Conservation (phyloP, 2,797 vertebrate genomes). For the Pseudomugil tenellus region DNA sequence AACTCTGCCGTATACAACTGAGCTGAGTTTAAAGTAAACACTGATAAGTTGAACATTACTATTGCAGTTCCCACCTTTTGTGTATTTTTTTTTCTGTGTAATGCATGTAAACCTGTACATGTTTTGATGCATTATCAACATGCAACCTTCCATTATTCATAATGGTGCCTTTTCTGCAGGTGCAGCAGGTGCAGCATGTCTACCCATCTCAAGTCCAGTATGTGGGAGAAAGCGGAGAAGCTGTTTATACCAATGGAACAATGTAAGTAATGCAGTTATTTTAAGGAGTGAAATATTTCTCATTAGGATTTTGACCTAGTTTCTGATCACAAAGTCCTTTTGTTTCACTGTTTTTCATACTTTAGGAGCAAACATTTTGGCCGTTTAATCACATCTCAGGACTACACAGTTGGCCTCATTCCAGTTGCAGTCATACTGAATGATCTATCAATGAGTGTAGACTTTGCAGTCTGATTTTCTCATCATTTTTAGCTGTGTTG, state of each 20-base stretch:
- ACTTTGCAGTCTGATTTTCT: conserved; percentile 33
- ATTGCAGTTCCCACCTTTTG: not conserved
- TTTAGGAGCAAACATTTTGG: not conserved
- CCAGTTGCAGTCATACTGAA: conserved; percentile 13
- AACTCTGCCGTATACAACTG: not conserved
- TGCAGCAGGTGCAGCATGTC: conserved; percentile 91
- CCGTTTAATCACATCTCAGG: conserved; percentile 1
- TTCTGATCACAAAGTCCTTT: not conserved
- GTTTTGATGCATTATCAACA: conserved; percentile 8
- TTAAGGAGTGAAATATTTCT: not conserved
- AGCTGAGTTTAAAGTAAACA: not conserved
- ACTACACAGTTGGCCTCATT: conserved; percentile 13
- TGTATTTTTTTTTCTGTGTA: not conserved
- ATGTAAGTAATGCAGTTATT: conserved; percentile 78
- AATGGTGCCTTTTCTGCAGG: conserved; percentile 68
- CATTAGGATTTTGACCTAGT: not conserved
- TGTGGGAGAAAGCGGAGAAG: conserved; percentile 91
- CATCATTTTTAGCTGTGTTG: conserved; percentile 25
- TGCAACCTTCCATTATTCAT: conserved; percentile 6
- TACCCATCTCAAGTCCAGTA: conserved; percentile 96
- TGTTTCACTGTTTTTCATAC: not conserved
- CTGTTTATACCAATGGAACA: conserved; percentile 94
- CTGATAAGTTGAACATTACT: not conserved
- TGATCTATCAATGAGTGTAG: conserved; percentile 21
- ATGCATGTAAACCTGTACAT: not conserved